Conservation (phyloP, 2,888 invertebrate genomes). For the Eupithecia subumbrata region DNA sequence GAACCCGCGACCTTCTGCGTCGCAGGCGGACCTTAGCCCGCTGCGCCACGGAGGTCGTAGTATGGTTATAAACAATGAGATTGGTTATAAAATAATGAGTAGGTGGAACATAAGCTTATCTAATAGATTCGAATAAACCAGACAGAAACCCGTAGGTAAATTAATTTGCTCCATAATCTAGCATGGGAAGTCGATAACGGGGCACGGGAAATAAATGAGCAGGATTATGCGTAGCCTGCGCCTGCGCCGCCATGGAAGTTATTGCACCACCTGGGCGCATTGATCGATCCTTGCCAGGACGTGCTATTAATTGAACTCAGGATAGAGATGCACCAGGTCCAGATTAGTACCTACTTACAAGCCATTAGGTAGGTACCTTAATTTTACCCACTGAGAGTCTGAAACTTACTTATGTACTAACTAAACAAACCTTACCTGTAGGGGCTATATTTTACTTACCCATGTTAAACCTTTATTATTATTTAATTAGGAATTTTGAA, state of each 20-base stretch:
- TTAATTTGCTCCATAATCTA: slow-evolving; percentile 12
- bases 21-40: no score
- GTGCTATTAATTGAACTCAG: not conserved
- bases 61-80: not conserved
- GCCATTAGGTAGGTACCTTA: no score
- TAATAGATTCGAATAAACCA: not conserved
- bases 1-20: no score
- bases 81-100: not conserved
- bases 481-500: no score
- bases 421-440: no score
- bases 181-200: slow-evolving; percentile 14
- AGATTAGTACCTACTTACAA: no score
- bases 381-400: no score
- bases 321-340: not conserved
- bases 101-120: not conserved
- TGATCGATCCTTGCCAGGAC: slow-evolving; percentile 10
- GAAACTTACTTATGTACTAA: no score
- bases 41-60: no score
- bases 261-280: slow-evolving; percentile 6
- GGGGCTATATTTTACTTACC: no score
- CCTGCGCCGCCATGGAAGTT: not conserved
- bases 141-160: not conserved
- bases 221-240: slow-evolving; percentile 7
- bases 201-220: slow-evolving; percentile 13
- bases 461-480: no score